Evolutionary conservation across 2,797 vertebrate genomes (phyloP).

Genomic region (Argya squamiceps): DNA sequence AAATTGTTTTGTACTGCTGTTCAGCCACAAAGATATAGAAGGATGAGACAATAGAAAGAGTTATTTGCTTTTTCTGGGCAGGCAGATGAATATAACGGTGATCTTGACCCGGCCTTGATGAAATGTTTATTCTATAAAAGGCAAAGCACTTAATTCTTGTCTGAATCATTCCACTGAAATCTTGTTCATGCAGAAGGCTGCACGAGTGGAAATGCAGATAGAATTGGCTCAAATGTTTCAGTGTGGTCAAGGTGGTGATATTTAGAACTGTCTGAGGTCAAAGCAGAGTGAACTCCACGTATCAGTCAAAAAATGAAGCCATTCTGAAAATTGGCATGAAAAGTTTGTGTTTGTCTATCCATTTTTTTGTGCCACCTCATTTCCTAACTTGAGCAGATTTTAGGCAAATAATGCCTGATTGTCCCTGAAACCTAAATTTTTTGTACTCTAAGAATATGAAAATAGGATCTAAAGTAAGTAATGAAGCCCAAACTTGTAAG

Average conservation of each 20-base stretch:
- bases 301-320: not conserved
- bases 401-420: not conserved
- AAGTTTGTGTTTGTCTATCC: not conserved
- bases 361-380: not conserved
- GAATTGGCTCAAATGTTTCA: not conserved
- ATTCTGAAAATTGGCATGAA: not conserved
- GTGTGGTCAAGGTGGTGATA: not conserved
- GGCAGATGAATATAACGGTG: not conserved
- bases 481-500: not conserved
- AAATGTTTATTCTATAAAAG: constrained; percentile 50
- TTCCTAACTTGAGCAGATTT: not conserved
- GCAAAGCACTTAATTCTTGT: not conserved
- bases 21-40: constrained; percentile 11
- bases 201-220: not conserved
- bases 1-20: constrained; percentile 54
- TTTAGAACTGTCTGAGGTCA: not conserved
- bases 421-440: not conserved
- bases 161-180: not conserved
- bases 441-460: not conserved
- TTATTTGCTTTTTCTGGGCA: constrained; percentile 26
- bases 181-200: not conserved
- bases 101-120: constrained; percentile 46
- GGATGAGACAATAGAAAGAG: constrained; percentile 3
- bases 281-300: not conserved
- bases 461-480: not conserved